phyloP scores from a whole-genome alignment of 2,113 vertebrate genomes.

The Thunnus thynnus region DNA sequence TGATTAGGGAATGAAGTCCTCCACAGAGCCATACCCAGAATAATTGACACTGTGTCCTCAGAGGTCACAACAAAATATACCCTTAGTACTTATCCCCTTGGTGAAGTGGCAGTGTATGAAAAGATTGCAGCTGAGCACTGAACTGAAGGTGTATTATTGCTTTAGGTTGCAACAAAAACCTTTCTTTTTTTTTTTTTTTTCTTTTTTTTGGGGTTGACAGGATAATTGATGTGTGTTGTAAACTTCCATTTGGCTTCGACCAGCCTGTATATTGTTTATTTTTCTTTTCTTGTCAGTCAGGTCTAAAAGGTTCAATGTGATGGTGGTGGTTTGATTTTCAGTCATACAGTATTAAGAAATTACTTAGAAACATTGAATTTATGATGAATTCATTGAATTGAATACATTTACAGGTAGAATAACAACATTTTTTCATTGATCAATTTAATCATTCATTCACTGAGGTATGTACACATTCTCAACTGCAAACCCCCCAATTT shows the following conservation, averaged over 20 bases:
- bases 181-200: constrained; percentile 41
- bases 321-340: constrained; percentile 1
- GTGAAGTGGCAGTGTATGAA: constrained; percentile 71
- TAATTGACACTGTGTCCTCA: constrained; percentile 83
- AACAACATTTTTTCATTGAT: no score
- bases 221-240: constrained; percentile 79
- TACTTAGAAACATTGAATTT: background rate
- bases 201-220: constrained; percentile 65
- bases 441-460: background rate
- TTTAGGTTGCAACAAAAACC: constrained; percentile 78
- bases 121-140: constrained; percentile 67
- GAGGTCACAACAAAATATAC: constrained; percentile 77
- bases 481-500: background rate
- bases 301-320: constrained; percentile 26
- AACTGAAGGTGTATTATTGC: constrained; percentile 75
- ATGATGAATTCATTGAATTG: no score
- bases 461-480: background rate
- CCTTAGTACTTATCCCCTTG: constrained; percentile 64
- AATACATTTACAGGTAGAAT: no score
- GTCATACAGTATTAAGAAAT: background rate
- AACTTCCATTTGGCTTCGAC: constrained; percentile 67
- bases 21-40: constrained; percentile 70
- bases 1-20: constrained; percentile 87
- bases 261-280: constrained; percentile 48
- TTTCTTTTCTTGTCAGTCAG: constrained; percentile 60